Evolutionary conservation across 2,888 invertebrate species (phyloP), one percentile per base, ranked within the genome.

Genomic region (Chrysodeixis includens): DNA sequence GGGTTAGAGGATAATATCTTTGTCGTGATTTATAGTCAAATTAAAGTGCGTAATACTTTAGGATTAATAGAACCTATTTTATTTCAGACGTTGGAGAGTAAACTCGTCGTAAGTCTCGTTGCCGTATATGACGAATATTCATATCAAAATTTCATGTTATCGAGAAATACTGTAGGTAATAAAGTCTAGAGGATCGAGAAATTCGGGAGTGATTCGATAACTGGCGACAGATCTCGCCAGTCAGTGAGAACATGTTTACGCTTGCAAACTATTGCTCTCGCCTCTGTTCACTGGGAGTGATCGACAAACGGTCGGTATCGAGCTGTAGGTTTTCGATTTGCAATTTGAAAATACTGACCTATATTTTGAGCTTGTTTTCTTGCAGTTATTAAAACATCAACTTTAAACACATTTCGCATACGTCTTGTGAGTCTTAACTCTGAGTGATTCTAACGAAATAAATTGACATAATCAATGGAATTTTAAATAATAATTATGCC

Each of bases 11-110:
- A 56, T 64, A 32, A 49, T 20, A 49, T 49, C 46, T 62, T 12
- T 30, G 14, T 16, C 35, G 54, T 67, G 68, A 74, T 74, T 74
- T 71, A 62, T 61, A 62, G 49, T 35, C 32, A 72, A 76, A 76
- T 62, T 52, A 54, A 66, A 55, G 62, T 35, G n/a, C 40, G n/a
- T 63, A 66, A 63, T 76, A 67, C 72, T 72, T 60, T 40, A 16
- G 44, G 55, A 62, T 66, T 75, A 56, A 35, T 7, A 18, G 22
- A 74, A 62, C 62, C 71, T 58, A 62, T 69, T 20, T 49, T 20
- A 49, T 49, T 20, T 49, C 10, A 9, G 10, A 49, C 18, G 18
- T 49, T 18, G 12, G 10, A 18, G 9, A 46, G 18, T 40, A 18
- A 35, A 35, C 12, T 35, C 20, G 20, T 8, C 18, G 16, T 16